Evolutionary conservation across 1,140 invertebrate genomes (phyloP), one percentile per base, ranked within the genome.

Genomic region (Drosophila paulistorum): DNA sequence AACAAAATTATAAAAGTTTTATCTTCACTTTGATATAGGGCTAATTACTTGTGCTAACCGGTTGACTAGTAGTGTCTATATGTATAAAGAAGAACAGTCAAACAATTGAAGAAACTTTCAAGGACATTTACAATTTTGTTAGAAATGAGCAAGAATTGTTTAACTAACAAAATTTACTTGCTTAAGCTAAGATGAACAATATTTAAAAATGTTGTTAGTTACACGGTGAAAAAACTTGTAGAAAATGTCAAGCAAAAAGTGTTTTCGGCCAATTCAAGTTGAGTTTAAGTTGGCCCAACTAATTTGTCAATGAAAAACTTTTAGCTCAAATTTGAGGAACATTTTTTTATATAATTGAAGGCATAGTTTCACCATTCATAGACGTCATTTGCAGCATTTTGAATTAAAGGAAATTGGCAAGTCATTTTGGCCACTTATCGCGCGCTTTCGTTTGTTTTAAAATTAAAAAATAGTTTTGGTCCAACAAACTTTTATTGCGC

Each of bases 381-480:
- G 14, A 48, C 30, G 1, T 20, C 42, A 48, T 51, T 51, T 51
- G 45, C 17, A 48, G 17, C 14, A 48, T 48, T 14, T 48, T 48
- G 7, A 23, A 51, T 51, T 51, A 17, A 20, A 11, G 45, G 11
- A 51, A 51, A 51, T 51, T 51, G 45, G 14, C 55, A 58, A 58
- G 55, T 58, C 68, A 54, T 71, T 30, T 71, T 71, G 59, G 13
- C 68, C 70, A 55, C 68, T 78, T 71, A 75, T 71, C 68, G 65
- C 66, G 65, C 60, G 60, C 66, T 69, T 51, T 51, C 17, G 10
- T 51, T 51, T 70, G 66, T 74, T 66, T 54, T 61, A 78, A 74
- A 71, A 75, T 70, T 59, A 39, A 74, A 78, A 78, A 78, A 78
- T 78, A 78, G 76, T 78, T 78, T 64, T 20, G 60, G 60, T 35